Evolutionary conservation across 1,140 invertebrate species (phyloP), one percentile per base, ranked within the genome.

Genomic region (Drosophila lini): DNA sequence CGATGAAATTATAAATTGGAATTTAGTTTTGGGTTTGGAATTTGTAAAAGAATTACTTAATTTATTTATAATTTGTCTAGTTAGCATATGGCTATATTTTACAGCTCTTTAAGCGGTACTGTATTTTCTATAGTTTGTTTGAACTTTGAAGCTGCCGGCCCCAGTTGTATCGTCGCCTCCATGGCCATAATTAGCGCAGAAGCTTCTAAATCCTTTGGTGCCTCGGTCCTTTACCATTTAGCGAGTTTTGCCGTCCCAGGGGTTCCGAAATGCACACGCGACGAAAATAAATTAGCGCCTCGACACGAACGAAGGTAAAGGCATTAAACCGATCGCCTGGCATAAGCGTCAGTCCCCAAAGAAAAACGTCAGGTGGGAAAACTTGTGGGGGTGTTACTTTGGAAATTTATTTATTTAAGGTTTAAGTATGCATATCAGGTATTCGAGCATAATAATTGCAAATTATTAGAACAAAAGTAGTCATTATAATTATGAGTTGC

Each of bases 251-350:
- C 5, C 19, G 31, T 48, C 68, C 65, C 68, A 36, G 15, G 52
- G 44, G 53, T n/a, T n/a, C 32, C 38, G 16, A 52, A 50, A 36
- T 42, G 65, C 34, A 84, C 57, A 80, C 71, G 80, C 77, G 65
- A 73, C 58, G 57, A 56, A 83, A 63, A 83, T 80, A 76, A 76
- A 76, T 83, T 79, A 80, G 58, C 55, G 28, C 61, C 59, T 16
- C 16, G 38, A 64, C 44, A 48, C 45, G 36, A 62, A 56, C 61
- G 61, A 52, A 34, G 16, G 48, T 36, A 57, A 64, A 71, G 64
- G 47, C 40, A 82, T 79, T 82, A 57, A 80, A 67, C 52, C 58
- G 80, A 81, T 74, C 62, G 68, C 68, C 57, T 48, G 52, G 64
- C 45, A 65, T 59, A 78, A 81, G 57, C 65, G 61, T 25, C 53